Base-by-base conservation (phyloP, 2,797 vertebrate genomes). In the Picus viridis region DNA sequence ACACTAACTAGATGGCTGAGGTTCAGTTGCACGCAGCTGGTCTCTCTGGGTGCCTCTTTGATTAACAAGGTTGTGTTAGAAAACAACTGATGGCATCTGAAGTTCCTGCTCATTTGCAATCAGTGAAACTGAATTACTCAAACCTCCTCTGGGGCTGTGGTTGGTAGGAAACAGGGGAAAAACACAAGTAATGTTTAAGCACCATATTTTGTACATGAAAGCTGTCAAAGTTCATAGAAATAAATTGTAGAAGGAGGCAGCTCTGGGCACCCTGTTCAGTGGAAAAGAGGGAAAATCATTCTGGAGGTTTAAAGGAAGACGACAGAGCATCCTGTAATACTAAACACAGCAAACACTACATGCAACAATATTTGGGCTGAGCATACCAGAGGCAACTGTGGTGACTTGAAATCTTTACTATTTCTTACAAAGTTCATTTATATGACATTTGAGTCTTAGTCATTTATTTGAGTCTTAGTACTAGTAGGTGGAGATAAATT, bases 61-160 rank as follows among this genome's bases (percentile, higher is more conserved):
- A 94, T 94, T 95, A 96, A 94, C 64, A 88, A 90, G 81, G 58
- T 30, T 86, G 53, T 72, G 58, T 45, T 94, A 72, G 65, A 88
- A 86, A 94, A 80, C 43, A 91, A 47, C 84, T 95, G 75, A 78
- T 65, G 83, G 67, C 78, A 90, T n/a, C 89, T 81, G 80, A 93
- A 92, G 64, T 62, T 91, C 43, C 78, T 41, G 30, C 49, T 87
- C 63, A 64, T 92, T 82, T 89, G 56, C 83, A 91, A 54, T 95
- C 92, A 91, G 30, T 75, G 76, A 83, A 96, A 92, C 59, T 61
- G 77, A 93, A 93, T 92, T 89, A 87, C 63, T 80, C 77, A 80
- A 88, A 72, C 62, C 49, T 79, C 80, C 53, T 65, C 88, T 0
- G 12, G 77, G 61, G 62, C 56, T 51, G 26, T 26, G 63, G 69